Evolutionary conservation across 2,888 invertebrate species (phyloP), one percentile per base, ranked within the genome.

Genomic region (Agonopterix heracliana): DNA sequence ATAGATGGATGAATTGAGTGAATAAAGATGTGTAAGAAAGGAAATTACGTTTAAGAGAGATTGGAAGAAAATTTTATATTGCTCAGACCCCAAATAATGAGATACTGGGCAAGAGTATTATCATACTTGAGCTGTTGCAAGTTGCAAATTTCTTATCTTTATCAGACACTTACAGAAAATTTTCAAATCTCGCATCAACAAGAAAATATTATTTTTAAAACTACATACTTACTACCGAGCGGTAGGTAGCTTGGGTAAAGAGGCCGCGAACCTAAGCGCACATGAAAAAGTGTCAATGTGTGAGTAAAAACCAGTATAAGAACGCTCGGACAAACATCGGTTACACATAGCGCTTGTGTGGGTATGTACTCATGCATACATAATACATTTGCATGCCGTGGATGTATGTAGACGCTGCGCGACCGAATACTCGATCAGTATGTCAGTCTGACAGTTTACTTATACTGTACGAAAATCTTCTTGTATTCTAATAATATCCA

Each of bases 401-500:
- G 63, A 61, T 70, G 75, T 77, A 68, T 64, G 68, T 68, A 70
- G 64, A 64, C 26, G 53, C 64, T 59, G 58, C 57, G 57, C 59
- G 55, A 59, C 65, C 10, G 73, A 73, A 77, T 74, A 74, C 68
- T 76, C 76, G 76, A 78, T 76, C 78, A 81, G 74, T 78, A 74
- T 81, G 81, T 80, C 79, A 82, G 64, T 63, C 68, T 58, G 56
- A 66, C 44, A n/a, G 7, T 26, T 7, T 41, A 9, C 2, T 10
- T 38, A 41, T 10, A 41, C 40, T 34, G 40, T n/a, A 34, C 26
- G 26, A 26, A 26, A 26, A 26, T 26, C 26, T 26, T 26, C 3
- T 14, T 14, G 38, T 14, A 17, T 17, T 17, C 17, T 17, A 17
- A 17, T 26, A 26, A 26, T 26, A 26, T 26, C 7, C 26, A 26